Evolutionary conservation across 1,140 invertebrate species (phyloP).

Genomic region (Olivierus martensii): DNA sequence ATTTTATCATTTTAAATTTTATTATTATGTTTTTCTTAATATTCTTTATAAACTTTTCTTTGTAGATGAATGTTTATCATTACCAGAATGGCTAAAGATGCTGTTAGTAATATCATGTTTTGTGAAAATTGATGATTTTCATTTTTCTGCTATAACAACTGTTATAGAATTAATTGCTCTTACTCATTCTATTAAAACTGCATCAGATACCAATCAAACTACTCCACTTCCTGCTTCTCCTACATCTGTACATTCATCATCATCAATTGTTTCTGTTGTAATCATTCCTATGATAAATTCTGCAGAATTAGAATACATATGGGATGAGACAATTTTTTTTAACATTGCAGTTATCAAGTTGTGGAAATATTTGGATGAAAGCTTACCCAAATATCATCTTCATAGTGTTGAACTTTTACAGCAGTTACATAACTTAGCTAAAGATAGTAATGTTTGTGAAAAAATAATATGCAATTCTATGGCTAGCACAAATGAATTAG

Average conservation of each 20-base stretch:
- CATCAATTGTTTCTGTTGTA: slow-evolving; percentile 25
- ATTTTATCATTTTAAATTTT: too few species aligned
- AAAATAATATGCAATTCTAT: slow-evolving; percentile 47
- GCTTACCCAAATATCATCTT: slow-evolving; percentile 41
- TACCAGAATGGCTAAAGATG: slow-evolving; percentile 63
- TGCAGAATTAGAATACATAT: slow-evolving; percentile 18
- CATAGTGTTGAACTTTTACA: slow-evolving; percentile 51
- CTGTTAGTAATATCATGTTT: slow-evolving; percentile 52
- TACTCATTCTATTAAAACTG: slow-evolving; percentile 26
- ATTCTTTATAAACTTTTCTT: neutral
- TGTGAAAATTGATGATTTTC: slow-evolving; percentile 42
- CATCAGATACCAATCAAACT: slow-evolving; percentile 7
- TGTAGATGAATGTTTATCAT: neutral
- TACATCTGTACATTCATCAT: neutral
- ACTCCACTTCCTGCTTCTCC: slow-evolving; percentile 6
- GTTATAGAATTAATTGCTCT: slow-evolving; percentile 56
- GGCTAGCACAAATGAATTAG: slow-evolving; percentile 26
- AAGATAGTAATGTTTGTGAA: slow-evolving; percentile 45
- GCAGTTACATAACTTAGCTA: slow-evolving; percentile 51
- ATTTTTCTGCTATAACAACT: slow-evolving; percentile 52
- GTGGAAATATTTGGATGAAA: slow-evolving; percentile 48
- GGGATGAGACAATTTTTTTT: slow-evolving; percentile 19
- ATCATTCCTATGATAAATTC: slow-evolving; percentile 29
- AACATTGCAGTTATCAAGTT: slow-evolving; percentile 46
- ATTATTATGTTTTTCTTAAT: too few species aligned